These are phyloP conservation scores for Actinia equina DNA, from an alignment of 64 coral and sea anemone species.

Conservation along the genomic window DNA sequence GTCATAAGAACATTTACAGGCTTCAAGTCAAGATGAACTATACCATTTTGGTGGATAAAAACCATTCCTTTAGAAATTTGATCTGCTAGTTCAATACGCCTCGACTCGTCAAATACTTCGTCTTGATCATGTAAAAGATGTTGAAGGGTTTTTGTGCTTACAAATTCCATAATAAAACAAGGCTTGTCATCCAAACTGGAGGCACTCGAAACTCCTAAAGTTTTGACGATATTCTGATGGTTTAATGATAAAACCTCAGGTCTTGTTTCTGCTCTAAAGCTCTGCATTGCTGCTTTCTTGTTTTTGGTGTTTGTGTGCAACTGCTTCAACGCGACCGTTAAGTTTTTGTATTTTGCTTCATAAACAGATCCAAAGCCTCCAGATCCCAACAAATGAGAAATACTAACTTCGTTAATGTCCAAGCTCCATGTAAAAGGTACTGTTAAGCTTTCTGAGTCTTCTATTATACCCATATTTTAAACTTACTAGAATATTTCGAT, in stretches of 20 bases:
- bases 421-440: constrained; percentile 43
- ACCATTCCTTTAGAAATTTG: constrained; percentile 74
- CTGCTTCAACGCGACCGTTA: constrained; percentile 76
- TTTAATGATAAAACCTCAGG: constrained; percentile 72
- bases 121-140: constrained; percentile 69
- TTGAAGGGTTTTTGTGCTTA: constrained; percentile 84
- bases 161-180: constrained; percentile 91
- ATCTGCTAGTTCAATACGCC: constrained; percentile 54
- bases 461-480: neutral
- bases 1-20: constrained; percentile 79
- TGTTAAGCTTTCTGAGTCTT: neutral
- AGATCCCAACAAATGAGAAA: constrained; percentile 60
- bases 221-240: constrained; percentile 85
- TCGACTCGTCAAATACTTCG: constrained; percentile 54
- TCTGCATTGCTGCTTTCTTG: constrained; percentile 97
- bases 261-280: constrained; percentile 78
- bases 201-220: constrained; percentile 53
- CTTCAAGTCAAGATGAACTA: constrained; percentile 93
- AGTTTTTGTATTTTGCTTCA: constrained; percentile 79
- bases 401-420: constrained; percentile 81
- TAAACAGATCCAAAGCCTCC: constrained; percentile 86
- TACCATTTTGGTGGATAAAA: constrained; percentile 66
- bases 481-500: neutral
- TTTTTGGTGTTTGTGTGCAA: constrained; percentile 94
- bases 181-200: constrained; percentile 71